phyloP scores from a whole-genome alignment of 2,888 invertebrate genomes.

The Idaea biselata region DNA sequence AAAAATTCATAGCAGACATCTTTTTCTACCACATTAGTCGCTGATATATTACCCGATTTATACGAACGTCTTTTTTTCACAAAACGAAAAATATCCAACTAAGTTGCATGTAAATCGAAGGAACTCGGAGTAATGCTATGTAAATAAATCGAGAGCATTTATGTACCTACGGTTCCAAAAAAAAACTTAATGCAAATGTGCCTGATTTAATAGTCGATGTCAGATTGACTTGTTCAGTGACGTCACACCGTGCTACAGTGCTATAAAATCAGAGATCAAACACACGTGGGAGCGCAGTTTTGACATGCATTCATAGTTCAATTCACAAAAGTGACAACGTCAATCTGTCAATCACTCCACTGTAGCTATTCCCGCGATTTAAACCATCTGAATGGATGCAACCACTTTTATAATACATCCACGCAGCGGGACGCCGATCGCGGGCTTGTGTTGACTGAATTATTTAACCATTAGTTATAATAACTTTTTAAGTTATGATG shows the following conservation, averaged over 20 bases:
- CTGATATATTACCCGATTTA: slow-evolving; percentile 27
- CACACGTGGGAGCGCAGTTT: slow-evolving; percentile 33
- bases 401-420: slow-evolving; percentile 23
- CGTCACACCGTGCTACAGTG: slow-evolving; percentile 11
- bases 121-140: background rate
- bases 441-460: slow-evolving; percentile 41
- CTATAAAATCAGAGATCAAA: slow-evolving; percentile 14
- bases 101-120: slow-evolving; percentile 19
- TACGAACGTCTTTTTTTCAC: slow-evolving; percentile 20
- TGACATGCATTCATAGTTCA: slow-evolving; percentile 26
- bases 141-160: background rate
- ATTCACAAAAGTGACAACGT: slow-evolving; percentile 27
- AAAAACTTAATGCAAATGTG: background rate
- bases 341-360: slow-evolving; percentile 28
- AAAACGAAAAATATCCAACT: slow-evolving; percentile 11
- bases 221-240: slow-evolving; percentile 15
- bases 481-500: slow-evolving; percentile 7
- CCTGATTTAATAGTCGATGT: background rate
- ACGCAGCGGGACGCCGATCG: slow-evolving; percentile 45
- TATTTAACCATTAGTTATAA: slow-evolving; percentile 34
- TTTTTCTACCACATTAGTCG: slow-evolving; percentile 28
- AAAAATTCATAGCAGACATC: slow-evolving; percentile 28
- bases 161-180: background rate
- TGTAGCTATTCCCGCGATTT: slow-evolving; percentile 38
- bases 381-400: slow-evolving; percentile 14